A percentile compares a stretch with the other conserved stretches of the same genome.
phyloP scores from a whole-genome alignment of 2,888 invertebrate genomes.

The Aquatica leii region DNA sequence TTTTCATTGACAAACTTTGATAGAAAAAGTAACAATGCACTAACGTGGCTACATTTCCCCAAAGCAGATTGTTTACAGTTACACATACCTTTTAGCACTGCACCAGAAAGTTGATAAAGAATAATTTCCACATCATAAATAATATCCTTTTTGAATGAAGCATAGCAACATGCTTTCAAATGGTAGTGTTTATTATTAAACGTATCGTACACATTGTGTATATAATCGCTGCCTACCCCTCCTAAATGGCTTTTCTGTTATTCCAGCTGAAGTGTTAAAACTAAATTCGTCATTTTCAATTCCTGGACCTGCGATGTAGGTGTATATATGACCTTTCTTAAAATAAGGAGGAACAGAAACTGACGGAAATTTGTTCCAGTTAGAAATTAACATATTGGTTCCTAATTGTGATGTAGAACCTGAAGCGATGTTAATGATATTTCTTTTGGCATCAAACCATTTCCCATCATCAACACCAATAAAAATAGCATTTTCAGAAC shows the following conservation, averaged over 20 bases:
- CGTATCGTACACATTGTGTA: background rate
- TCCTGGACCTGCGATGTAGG: conserved; percentile 6
- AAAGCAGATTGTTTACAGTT: background rate
- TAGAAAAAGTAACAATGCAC: conserved; percentile 4
- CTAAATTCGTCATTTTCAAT: conserved; percentile 9
- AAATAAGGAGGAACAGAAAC: conserved; percentile 10
- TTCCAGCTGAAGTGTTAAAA: background rate
- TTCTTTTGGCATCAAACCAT: conserved; percentile 12
- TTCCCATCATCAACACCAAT: conserved; percentile 21
- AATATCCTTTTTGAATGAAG: background rate
- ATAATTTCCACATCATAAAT: background rate
- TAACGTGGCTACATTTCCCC: conserved; percentile 12
- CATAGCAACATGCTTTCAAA: too few relatives aligned
- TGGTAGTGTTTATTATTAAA: too few relatives aligned
- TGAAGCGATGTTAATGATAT: background rate
- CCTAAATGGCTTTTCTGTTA: background rate
- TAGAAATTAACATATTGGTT: background rate
- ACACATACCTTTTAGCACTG: background rate
- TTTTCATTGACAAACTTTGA: conserved; percentile 3
- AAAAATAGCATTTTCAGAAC: conserved; percentile 6
- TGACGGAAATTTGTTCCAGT: conserved; percentile 16
- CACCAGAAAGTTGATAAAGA: conserved; percentile 4
- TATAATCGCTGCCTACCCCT: background rate
- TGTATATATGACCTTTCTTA: conserved; percentile 19
- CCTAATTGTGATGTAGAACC: background rate